These are phyloP conservation scores for Dendrocincla tyrannina DNA, from an alignment of 2,797 vertebrate genomes.

Conservation along the genomic window DNA sequence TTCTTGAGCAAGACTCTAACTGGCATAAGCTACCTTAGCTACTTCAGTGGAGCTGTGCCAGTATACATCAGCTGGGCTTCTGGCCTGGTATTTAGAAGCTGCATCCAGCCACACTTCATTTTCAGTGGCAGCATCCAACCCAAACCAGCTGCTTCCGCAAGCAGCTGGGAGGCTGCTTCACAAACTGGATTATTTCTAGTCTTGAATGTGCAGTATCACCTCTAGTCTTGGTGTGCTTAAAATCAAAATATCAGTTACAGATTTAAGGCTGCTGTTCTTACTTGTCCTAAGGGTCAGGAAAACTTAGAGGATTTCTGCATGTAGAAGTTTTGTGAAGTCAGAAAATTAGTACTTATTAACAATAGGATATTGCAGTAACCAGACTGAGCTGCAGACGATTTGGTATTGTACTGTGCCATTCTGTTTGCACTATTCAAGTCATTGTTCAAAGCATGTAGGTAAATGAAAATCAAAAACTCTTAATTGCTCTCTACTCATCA, in stretches of 20 bases:
- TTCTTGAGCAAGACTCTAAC: not conserved
- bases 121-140: not conserved
- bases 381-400: not conserved
- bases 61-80: not conserved
- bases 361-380: not conserved
- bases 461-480: not conserved
- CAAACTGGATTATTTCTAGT: not conserved
- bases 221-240: accelerated
- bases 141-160: not conserved
- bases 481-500: not conserved
- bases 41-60: not conserved
- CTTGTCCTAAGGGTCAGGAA: not conserved
- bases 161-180: not conserved
- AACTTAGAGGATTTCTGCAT: not conserved
- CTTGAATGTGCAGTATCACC: not conserved
- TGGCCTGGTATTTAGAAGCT: not conserved
- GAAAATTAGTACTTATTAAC: not conserved
- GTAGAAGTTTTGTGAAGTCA: not conserved
- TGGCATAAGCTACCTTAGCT: not conserved
- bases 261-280: not conserved
- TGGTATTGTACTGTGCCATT: not conserved
- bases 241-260: not conserved
- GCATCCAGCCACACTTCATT: constrained; percentile 37
- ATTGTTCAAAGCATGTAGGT: not conserved
- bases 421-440: not conserved